A percentile compares a stretch with the other conserved stretches of the same genome.
Conservation (phyloP, 2,888 invertebrate genomes). For the Orthosia incerta region DNA sequence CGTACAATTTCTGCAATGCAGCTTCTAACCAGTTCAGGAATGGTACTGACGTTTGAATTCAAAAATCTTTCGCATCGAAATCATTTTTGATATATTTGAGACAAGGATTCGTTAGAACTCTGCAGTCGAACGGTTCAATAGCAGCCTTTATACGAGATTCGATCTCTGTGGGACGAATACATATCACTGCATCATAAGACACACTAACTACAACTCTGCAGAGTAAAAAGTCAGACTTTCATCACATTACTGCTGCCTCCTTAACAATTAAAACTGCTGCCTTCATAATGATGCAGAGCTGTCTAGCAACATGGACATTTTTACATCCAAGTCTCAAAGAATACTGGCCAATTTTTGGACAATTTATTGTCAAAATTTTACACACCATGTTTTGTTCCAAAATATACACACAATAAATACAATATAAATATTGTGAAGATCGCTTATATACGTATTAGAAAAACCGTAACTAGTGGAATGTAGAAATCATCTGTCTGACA, state of each 20-base stretch:
- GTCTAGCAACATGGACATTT: constrained; percentile 23
- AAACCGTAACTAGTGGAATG: constrained; percentile 55
- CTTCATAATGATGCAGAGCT: constrained; percentile 23
- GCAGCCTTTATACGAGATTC: constrained; percentile 70
- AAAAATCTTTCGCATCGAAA: constrained; percentile 30
- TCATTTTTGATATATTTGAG: constrained; percentile 28
- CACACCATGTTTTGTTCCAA: constrained; percentile 49
- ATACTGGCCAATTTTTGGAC: constrained; percentile 80
- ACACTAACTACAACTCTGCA: constrained; percentile 24
- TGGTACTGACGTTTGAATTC: constrained; percentile 21
- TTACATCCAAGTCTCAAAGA: constrained; percentile 69
- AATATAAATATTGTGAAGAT: constrained; percentile 53
- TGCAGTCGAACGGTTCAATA: constrained; percentile 45
- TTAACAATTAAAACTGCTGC: constrained; percentile 22
- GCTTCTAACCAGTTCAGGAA: constrained; percentile 15
- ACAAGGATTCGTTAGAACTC: constrained; percentile 32
- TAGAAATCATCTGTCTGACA: constrained; percentile 44
- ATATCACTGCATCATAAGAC: constrained; percentile 59
- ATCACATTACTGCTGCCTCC: constrained; percentile 30
- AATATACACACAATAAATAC: constrained; percentile 59
- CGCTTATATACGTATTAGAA: constrained; percentile 40
- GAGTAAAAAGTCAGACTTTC: constrained; percentile 49
- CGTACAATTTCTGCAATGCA: constrained; percentile 31
- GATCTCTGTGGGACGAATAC: constrained; percentile 72
- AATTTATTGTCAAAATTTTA: constrained; percentile 67